Evolutionary conservation across 2,113 vertebrate species (phyloP).

Genomic region (Carettochelys insculpta): DNA sequence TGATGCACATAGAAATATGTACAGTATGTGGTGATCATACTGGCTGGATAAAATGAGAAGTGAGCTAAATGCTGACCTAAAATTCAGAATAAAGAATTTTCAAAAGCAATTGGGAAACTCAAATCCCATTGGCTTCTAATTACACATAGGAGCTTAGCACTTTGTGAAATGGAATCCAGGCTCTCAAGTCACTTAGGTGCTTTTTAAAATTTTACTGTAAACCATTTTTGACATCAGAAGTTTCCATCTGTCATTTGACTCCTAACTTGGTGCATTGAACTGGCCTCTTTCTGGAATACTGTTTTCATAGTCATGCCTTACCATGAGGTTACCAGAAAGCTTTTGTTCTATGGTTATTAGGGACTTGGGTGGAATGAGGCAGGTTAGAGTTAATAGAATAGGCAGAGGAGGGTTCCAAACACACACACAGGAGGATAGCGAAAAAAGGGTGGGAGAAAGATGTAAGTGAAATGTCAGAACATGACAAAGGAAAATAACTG

Average conservation of each 20-base stretch:
- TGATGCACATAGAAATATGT: not conserved
- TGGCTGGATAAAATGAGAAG: not conserved
- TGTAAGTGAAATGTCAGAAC: too few relatives aligned
- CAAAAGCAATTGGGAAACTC: not conserved
- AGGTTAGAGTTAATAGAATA: not conserved
- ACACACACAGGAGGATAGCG: too few relatives aligned
- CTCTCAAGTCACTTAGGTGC: not conserved
- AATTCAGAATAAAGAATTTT: not conserved
- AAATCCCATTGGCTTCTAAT: not conserved
- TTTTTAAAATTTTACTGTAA: not conserved
- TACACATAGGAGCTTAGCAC: not conserved
- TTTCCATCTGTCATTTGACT: not conserved
- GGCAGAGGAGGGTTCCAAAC: not conserved
- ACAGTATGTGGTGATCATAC: not conserved
- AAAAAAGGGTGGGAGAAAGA: too few relatives aligned
- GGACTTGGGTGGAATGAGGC: not conserved
- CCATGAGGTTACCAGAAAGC: accelerated
- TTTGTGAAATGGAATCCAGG: not conserved
- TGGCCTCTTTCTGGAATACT: not conserved
- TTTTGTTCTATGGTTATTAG: not conserved
- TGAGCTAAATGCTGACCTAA: not conserved
- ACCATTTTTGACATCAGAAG: not conserved
- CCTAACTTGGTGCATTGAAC: accelerated
- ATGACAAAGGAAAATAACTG: too few relatives aligned
- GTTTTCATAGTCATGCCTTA: not conserved